Base-by-base conservation (phyloP, 2,888 invertebrate genomes). In the Cylloceria caligata region DNA sequence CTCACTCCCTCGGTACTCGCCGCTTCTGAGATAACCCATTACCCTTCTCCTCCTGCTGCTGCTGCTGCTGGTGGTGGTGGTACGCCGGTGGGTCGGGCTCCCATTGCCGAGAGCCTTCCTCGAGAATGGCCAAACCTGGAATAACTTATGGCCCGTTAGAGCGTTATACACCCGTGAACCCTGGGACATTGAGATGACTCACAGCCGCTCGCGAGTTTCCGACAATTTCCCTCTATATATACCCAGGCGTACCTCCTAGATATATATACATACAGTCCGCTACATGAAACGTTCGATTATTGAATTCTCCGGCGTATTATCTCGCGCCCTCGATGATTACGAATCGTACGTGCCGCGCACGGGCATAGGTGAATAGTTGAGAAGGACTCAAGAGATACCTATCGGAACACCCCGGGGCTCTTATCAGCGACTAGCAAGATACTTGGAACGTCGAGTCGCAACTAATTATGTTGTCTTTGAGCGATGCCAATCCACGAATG, bases 91-190 rank as follows among this genome's bases (percentile, higher is more conserved):
- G 62, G 45, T 24, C 52, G 64, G 16, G 6, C 49, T 24, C 39
- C 36, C 7, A 60, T 34, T 30, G 69, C 77, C 62, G 67, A 67
- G 65, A 69, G 42, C 34, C 62, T 69, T 34, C 65, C 69, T 55
- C 69, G 80, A 80, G 84, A 86, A 86, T 83, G 80, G 84, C 79
- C 83, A 83, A 83, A 83, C 83, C 81, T 83, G 76, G 80, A 84
- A 86, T 85, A 85, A 86, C 81, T 86, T 86, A 84, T 83, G 83
- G 82, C 83, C 81, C 83, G 83, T 86, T 86, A 83, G 83, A 83
- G 75, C 81, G 81, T 83, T 80, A 83, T 80, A 83, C 67, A 80
- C 45, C 79, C 82, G 75, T 82, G 79, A 82, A 82, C 71, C 78
- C 71, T 16, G 71, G 74, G 62, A 82, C 79, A 79, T 79, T 67